A percentile compares a stretch with the other conserved stretches of the same genome.
phyloP scores from a whole-genome alignment of 2,797 vertebrate genomes.

The Dicrostonyx torquatus region DNA sequence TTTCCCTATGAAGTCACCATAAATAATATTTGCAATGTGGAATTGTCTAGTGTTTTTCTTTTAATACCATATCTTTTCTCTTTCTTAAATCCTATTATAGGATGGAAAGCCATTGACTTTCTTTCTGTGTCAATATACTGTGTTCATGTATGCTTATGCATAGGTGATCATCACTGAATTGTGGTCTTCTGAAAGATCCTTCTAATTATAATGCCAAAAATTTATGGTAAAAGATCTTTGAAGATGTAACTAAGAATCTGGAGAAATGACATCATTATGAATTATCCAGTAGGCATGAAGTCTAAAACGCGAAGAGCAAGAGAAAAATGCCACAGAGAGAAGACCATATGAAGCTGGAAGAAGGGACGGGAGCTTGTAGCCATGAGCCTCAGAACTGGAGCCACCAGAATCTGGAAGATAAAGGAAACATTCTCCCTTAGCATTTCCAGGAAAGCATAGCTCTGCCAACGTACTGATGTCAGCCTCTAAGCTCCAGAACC shows the following conservation, averaged over 20 bases:
- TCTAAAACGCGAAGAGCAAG: not conserved
- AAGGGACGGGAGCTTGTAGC: not conserved
- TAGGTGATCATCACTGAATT: not conserved
- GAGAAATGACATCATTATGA: not conserved
- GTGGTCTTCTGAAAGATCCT: not conserved
- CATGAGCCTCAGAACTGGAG: not conserved
- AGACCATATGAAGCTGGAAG: not conserved
- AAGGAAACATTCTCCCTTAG: not conserved
- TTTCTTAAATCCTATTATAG: conserved; percentile 33
- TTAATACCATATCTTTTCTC: not conserved
- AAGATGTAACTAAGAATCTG: not conserved
- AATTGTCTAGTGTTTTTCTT: not conserved
- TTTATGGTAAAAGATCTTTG: not conserved
- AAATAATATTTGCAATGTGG: conserved; percentile 1
- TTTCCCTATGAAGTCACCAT: not conserved
- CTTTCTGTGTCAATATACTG: conserved; percentile 6
- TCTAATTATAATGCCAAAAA: not conserved
- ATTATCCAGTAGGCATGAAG: not conserved
- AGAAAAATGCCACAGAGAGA: not conserved
- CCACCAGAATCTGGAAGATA: not conserved
- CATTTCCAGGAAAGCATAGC: not conserved
- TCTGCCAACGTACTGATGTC: not conserved
- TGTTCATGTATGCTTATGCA: not conserved
- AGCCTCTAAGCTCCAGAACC: not conserved
- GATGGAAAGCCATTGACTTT: conserved; percentile 8